Conservation (phyloP, 2,888 invertebrate genomes). For the Leucoma salicis region DNA sequence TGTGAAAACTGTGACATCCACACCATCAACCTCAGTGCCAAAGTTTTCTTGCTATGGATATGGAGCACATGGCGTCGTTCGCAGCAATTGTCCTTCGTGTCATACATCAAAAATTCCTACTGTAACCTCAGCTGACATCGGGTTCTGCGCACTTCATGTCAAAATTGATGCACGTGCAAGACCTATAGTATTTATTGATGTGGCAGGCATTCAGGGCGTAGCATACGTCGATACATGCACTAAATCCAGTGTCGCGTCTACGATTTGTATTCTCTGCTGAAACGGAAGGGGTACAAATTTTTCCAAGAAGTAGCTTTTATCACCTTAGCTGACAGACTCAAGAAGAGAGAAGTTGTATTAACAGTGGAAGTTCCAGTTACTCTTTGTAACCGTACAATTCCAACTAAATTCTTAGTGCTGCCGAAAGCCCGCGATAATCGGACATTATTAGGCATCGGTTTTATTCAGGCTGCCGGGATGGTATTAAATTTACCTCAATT, state of each 20-base stretch:
- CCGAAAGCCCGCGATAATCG: constrained; percentile 6
- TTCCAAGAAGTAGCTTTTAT: not conserved
- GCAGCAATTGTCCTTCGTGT: constrained; percentile 9
- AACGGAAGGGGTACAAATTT: not conserved
- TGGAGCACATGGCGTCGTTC: constrained; percentile 7
- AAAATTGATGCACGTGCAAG: not conserved
- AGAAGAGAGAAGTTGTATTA: not conserved
- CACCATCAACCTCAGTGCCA: not conserved
- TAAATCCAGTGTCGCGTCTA: not conserved
- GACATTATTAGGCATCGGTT: constrained; percentile 8
- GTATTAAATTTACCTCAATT: constrained; percentile 8
- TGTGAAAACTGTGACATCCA: not conserved
- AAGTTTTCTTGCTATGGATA: constrained; percentile 3
- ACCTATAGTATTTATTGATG: constrained; percentile 1
- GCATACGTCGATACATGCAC: not conserved
- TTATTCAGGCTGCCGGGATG: constrained; percentile 9
- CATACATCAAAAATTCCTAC: not conserved
- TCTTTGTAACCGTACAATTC: not conserved
- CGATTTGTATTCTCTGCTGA: not conserved
- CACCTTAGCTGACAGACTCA: not conserved
- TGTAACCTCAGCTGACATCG: not conserved
- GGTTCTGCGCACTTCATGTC: not conserved
- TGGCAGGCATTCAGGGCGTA: not conserved
- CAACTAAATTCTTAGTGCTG: constrained; percentile 1
- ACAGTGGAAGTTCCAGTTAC: not conserved